Base-by-base conservation (phyloP, 2,797 vertebrate species). In the Hoplostethus atlanticus region DNA sequence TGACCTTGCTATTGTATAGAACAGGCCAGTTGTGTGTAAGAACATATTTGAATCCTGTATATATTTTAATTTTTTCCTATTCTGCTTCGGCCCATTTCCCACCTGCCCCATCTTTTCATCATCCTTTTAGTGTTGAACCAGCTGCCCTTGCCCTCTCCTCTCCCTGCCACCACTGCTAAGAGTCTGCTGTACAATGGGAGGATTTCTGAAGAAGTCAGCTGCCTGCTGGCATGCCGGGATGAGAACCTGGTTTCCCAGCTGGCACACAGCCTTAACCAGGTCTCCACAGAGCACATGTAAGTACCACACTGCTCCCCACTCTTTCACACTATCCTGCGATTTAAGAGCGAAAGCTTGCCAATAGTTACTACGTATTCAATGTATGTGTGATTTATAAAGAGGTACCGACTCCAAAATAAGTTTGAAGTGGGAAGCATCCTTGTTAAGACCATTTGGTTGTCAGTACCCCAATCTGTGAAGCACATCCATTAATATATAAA, bases 241-340 rank as follows among this genome's bases (percentile, higher is more conserved):
- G 97, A 99, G 92, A 96, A 91, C 87, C 91, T 99, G 88, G 98
- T 98, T 92, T 97, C 96, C 92, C 98, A 99, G 88, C 95, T 99
- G 36, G 89, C 96, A 36, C 98, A 98, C 76, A 96, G 97, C 91
- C 98, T 99, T 92, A 98, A 97, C 95, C 98, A 99, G 94, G 98
- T 99, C 91, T 99, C 98, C 90, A 98, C 97, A 68, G 97, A 98
- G 95, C 97, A 98, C 95, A 99, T 99, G 98, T 99, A 94, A 91
- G 97, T 96, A 68, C 58, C 28, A 0, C 25, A 15, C 40, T 46
- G 42, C 17, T 65, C 36, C 6, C 30, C 0, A 1, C 5, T 61
- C 21, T 61, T 50, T 52, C 6, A 40, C 40, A 54, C 6, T 10
- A n/a, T 0, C 1, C 17, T 48, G 13, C 42, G 46, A 56, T 56